Evolutionary conservation across 2,113 vertebrate species (phyloP).

Genomic region (Malurus melanocephalus): DNA sequence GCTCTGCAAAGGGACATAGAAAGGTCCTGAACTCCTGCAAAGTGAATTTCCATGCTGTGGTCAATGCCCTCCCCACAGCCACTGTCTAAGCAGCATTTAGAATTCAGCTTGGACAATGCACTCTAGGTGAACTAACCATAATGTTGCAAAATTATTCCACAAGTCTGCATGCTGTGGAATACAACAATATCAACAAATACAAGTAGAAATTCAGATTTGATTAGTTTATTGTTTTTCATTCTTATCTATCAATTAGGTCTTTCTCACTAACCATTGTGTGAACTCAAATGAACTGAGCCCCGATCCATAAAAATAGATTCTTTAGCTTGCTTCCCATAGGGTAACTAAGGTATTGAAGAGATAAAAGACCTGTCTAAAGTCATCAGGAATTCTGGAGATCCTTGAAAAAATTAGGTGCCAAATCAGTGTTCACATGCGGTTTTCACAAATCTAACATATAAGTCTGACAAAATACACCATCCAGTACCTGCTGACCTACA

Average conservation of each 20-base stretch:
- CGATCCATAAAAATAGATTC: background rate
- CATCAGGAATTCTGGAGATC: background rate
- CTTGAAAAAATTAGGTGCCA: background rate
- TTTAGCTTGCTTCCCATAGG: background rate
- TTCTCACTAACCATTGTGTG: background rate
- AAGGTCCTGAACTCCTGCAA: background rate
- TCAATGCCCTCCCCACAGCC: background rate
- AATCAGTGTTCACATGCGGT: background rate
- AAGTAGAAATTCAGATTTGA: background rate
- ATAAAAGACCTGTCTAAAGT: background rate
- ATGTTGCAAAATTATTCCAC: background rate
- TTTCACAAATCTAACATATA: background rate
- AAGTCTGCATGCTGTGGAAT: background rate
- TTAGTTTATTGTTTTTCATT: background rate
- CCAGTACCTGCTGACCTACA: background rate
- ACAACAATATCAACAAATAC: background rate
- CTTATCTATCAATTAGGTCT: background rate
- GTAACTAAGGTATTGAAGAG: background rate
- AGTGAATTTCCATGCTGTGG: background rate
- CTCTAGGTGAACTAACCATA: background rate
- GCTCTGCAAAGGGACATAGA: slow-evolving; percentile 73
- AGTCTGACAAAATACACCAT: background rate
- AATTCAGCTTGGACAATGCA: background rate
- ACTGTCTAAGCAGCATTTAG: background rate
- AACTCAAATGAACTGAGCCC: background rate